Base-by-base conservation (phyloP, 37 sponge, comb jelly and placozoan genomes). In the Eunapius fragilis region DNA sequence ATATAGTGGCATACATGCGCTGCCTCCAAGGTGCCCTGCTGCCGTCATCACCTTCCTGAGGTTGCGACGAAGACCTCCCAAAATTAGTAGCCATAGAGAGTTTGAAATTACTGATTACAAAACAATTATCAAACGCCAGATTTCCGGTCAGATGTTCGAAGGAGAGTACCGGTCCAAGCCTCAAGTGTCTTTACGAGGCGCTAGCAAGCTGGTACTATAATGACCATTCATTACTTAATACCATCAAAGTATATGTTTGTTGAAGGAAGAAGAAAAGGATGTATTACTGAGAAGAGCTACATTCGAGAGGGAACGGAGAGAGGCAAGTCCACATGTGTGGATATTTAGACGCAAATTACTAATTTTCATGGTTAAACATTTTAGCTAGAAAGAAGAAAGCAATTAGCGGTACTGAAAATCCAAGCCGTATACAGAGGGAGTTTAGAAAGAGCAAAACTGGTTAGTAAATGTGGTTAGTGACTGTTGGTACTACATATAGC, bases 81-180 rank as follows among this genome's bases (percentile, higher is more conserved):
- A 58, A 58, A 19, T 58, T 58, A 58, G 58, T 58, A 58, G 58
- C 58, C 58, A 58, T 58, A 58, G 58, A 58, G 58, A 58, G 22
- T 58, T 58, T 58, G 17, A 58, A 58, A 58, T 58, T 58, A 58
- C 58, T 58, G 14, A 13, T 58, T 10, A 10, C n/a, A n/a, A n/a
- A n/a, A 58, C 14, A 19, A 19, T 58, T 19, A 58, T 45, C 47
- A 17, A 58, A 58, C 22, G 14, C 14, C 22, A 58, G 1, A 13
- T 58, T 58, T 58, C 58, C 58, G 58, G 58, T 58, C 6, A 2
- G 22, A 41, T 90, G 89, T 96, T 96, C 67, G 96, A 91, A 72
- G 96, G 96, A 0, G 83, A 88, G 72, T 91, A 89, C 80, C 82
- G 88, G 17, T 83, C 87, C n/a, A 93, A 82, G 73, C 94, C 94